Evolutionary conservation across 2,113 vertebrate species (phyloP).

Genomic region (Thermophis baileyi): DNA sequence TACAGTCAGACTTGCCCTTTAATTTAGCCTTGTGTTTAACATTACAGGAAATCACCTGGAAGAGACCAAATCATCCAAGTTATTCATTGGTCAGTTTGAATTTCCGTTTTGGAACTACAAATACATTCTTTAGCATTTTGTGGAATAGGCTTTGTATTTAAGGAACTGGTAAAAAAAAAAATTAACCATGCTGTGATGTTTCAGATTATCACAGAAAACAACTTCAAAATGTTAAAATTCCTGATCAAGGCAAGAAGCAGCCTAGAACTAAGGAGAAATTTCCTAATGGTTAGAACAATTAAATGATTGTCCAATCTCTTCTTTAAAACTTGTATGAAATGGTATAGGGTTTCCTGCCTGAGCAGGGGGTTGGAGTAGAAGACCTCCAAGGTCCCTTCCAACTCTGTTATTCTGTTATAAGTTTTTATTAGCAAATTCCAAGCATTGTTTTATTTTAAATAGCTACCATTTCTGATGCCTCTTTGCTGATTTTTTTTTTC

Average conservation of each 20-base stretch:
- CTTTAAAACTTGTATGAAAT: not conserved
- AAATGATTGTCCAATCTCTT: too few species aligned
- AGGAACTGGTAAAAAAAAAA: not conserved
- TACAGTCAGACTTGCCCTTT: not conserved
- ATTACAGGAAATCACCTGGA: not conserved
- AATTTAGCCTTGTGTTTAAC: not conserved
- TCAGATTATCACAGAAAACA: not conserved
- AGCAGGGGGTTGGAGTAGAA: not conserved
- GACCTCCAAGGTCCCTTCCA: not conserved
- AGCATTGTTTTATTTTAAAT: not conserved
- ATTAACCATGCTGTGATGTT: not conserved
- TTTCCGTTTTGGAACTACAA: not conserved
- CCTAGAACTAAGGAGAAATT: not conserved
- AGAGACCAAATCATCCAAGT: not conserved
- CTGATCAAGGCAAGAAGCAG: not conserved
- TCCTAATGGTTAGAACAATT: not conserved
- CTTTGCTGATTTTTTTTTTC: not conserved
- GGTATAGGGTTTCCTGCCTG: not conserved
- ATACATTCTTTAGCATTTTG: not conserved
- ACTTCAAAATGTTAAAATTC: not conserved
- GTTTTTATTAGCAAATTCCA: not conserved
- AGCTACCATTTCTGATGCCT: not conserved
- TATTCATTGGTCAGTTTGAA: not conserved
- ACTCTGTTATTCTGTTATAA: not conserved
- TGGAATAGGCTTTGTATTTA: not conserved